Base-by-base conservation (phyloP, 1,140 invertebrate genomes). In the Eciton burchellii region DNA sequence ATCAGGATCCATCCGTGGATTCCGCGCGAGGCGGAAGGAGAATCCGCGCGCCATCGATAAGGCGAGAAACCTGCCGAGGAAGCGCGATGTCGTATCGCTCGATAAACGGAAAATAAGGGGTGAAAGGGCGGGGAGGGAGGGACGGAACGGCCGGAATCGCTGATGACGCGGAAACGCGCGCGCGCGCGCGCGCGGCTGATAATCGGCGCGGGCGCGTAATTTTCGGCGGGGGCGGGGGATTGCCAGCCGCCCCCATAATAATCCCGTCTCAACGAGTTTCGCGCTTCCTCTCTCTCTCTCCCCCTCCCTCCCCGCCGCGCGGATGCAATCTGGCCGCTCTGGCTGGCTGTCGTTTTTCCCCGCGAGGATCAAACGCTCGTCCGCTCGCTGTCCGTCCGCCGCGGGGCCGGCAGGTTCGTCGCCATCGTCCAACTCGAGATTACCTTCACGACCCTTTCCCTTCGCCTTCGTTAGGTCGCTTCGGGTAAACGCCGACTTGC, bases 371-470 rank as follows among this genome's bases (percentile, higher is more conserved):
- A n/a, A n/a, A n/a, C n/a, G 74, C 66, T 54, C 63, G 72, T 63
- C 41, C 71, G 76, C 54, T 56, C 56, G 83, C 82, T 68, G 84
- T 84, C 74, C 72, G 81, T 73, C 71, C 49, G 49, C 66, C 66
- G 26, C n/a, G 76, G 16, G 41, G 4, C 3, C 12, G 49, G 65
- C 79, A 90, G 87, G 88, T n/a, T 88, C 81, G 84, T n/a, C 66
- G 82, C n/a, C 56, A 62, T 70, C 68, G 81, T 60, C 83, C 83
- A 87, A 87, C 86, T 82, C 70, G 83, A 86, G 89, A 89, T 89
- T 88, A 90, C 89, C 89, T 82, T 85, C 89, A 76, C 82, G 52
- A 24, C 56, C 70, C 35, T 29, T 21, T 35, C 26, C 19, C 21
- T 14, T 3, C 43, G 14, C 9, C 11, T 29, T 24, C 14, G 5